These are phyloP conservation scores for Oreochromis aureus DNA, from an alignment of 2,113 vertebrate species.

Conservation along the genomic window DNA sequence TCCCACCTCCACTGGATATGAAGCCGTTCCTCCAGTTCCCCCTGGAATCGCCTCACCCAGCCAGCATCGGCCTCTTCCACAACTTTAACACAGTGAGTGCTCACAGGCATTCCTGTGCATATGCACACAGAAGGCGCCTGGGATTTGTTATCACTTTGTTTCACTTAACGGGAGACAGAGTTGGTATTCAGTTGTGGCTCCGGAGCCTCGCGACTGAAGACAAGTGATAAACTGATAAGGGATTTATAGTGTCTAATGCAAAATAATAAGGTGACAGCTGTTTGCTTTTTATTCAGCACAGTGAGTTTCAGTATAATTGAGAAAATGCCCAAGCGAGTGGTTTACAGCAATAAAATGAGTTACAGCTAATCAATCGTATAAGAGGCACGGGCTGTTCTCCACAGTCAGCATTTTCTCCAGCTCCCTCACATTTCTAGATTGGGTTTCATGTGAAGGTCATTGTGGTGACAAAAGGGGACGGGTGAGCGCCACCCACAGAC, in stretches of 20 bases:
- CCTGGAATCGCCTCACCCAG: constrained; percentile 59
- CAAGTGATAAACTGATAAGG: constrained; percentile 4
- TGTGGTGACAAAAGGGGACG: constrained; percentile 25
- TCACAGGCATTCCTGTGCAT: neutral
- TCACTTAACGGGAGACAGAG: neutral
- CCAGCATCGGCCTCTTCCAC: constrained; percentile 66
- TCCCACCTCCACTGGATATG: constrained; percentile 62
- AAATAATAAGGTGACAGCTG: constrained; percentile 50
- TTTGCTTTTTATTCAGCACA: constrained; percentile 42
- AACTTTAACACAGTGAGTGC: constrained; percentile 68
- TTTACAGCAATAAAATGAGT: constrained; percentile 59
- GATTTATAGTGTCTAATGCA: constrained; percentile 25
- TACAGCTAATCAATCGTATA: constrained; percentile 60
- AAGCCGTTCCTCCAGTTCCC: constrained; percentile 73
- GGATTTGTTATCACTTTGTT: neutral
- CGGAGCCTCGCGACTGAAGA: neutral
- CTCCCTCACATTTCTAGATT: constrained; percentile 62
- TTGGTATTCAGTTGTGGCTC: neutral
- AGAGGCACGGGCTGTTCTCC: constrained; percentile 33
- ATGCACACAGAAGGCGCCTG: neutral
- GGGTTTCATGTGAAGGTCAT: constrained; percentile 67
- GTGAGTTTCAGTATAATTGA: constrained; percentile 49
- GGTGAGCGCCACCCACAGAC: neutral
- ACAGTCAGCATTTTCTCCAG: constrained; percentile 61
- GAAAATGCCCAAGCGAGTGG: constrained; percentile 34